Evolutionary conservation across 1,140 invertebrate species (phyloP).

Genomic region (Heliothis subflexa): DNA sequence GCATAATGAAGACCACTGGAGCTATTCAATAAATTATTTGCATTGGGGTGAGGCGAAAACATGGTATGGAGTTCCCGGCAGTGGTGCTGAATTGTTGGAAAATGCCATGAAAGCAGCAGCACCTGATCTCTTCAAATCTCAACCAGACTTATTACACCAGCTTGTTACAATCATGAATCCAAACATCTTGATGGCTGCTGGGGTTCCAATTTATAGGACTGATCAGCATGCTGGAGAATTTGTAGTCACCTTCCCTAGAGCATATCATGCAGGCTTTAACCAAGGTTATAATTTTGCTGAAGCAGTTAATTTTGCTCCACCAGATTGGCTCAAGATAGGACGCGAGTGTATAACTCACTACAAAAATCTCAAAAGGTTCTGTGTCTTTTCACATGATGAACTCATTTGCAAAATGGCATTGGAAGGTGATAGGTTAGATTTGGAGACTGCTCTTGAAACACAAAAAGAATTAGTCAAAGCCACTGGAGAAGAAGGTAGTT

Average conservation of each 20-base stretch:
- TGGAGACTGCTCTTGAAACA: slow-evolving; percentile 93
- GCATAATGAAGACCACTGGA: slow-evolving; percentile 99
- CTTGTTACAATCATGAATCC: slow-evolving; percentile 99
- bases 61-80: slow-evolving; percentile 98
- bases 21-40: slow-evolving; percentile 99
- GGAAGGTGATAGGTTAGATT: slow-evolving; percentile 95
- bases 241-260: slow-evolving; percentile 99
- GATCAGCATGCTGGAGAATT: slow-evolving; percentile 99
- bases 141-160: slow-evolving; percentile 98
- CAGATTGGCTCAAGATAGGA: slow-evolving; percentile 98
- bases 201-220: slow-evolving; percentile 91
- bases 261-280: slow-evolving; percentile 99
- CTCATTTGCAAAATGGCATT: slow-evolving; percentile 99
- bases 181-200: slow-evolving; percentile 95
- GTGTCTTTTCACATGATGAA: slow-evolving; percentile 99
- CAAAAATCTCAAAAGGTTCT: slow-evolving; percentile 96
- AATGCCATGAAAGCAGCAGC: slow-evolving; percentile 97
- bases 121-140: slow-evolving; percentile 98
- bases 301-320: slow-evolving; percentile 99
- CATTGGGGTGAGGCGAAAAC: slow-evolving; percentile 98
- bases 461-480: slow-evolving; percentile 95
- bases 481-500: slow-evolving; percentile 92
- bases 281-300: slow-evolving; percentile 99
- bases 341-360: slow-evolving; percentile 98
- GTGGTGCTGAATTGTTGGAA: slow-evolving; percentile 97